phyloP scores from a whole-genome alignment of 2,113 vertebrate species.

The Ammodytes dubius region DNA sequence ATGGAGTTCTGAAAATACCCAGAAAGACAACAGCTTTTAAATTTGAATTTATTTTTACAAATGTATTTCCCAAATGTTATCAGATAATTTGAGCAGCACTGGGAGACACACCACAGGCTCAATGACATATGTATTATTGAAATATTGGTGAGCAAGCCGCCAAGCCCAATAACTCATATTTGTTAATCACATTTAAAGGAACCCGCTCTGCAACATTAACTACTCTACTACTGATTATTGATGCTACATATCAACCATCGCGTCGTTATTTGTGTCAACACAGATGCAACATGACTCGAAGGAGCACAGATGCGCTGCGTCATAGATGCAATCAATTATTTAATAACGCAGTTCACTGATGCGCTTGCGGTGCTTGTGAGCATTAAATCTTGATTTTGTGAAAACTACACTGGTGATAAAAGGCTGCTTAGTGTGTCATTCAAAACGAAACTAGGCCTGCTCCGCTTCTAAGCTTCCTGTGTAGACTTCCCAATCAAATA shows the following conservation, averaged over 20 bases:
- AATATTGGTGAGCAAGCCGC: conserved; percentile 9
- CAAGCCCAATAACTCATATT: conserved; percentile 23
- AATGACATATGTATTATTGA: conserved; percentile 17
- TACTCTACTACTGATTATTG: conserved; percentile 49
- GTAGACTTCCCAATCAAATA: conserved; percentile 6
- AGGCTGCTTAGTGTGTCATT: conserved; percentile 19
- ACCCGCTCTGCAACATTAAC: conserved; percentile 41
- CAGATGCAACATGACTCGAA: conserved; percentile 51
- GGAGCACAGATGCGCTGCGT: conserved; percentile 57
- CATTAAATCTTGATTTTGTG: conserved; percentile 39
- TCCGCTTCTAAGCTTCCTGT: neutral
- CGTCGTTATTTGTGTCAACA: conserved; percentile 42
- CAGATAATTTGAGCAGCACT: conserved; percentile 20
- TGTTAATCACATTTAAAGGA: conserved; percentile 52
- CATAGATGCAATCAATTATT: conserved; percentile 51
- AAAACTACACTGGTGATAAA: conserved; percentile 15
- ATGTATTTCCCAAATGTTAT: conserved; percentile 16
- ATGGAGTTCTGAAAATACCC: conserved; percentile 92
- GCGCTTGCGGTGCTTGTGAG: neutral
- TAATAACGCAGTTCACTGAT: conserved; percentile 27
- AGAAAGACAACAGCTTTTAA: neutral
- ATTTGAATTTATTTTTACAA: neutral
- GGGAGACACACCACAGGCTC: conserved; percentile 11
- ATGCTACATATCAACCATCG: conserved; percentile 34
- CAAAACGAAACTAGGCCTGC: neutral